Base-by-base conservation (phyloP, 2,888 invertebrate species). In the Lamellibrachia satsuma region DNA sequence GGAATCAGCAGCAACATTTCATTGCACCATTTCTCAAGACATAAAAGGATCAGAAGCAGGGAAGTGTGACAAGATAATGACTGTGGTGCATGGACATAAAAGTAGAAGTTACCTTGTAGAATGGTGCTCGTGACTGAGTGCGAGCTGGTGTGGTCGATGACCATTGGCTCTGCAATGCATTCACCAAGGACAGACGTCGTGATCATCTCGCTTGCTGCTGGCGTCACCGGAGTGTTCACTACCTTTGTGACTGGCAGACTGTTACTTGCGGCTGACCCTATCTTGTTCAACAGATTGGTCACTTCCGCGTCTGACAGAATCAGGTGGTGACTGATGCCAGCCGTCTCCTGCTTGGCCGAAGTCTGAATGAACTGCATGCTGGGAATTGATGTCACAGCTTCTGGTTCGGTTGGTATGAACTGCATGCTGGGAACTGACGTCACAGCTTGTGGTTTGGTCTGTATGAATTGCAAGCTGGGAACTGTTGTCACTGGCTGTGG, bases 321-420 rank as follows among this genome's bases (percentile, higher is more conserved):
- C 15, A 75, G 75, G 75, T 75, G 75, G 15, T 22, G 75, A 39
- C 39, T 39, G 75, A 75, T 75, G n/a, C 75, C 75, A n/a, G 75
- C 4, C 2, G 75, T 11, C 75, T 75, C 22, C 22, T 11, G 75
- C 75, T 75, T 75, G 22, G 75, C 6, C 22, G 75, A 2, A 6
- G 75, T 75, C 75, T 75, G 75, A 15, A 75, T 75, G 75, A 75
- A 75, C 75, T 75, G 75, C 75, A 75, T 75, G 75, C 75, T 75
- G 75, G 75, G 75, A 75, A 75, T n/a, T 75, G 75, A 22, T 3
- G 75, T 75, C 4, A 22, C 75, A 6, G 75, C 75, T n/a, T 75
- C 22, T n/a, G 75, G 22, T 75, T 75, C 75, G 22, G 75, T 39
- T 39, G 0, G 39, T 39, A 39, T 39, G 39, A 39, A 39, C 39